These are phyloP conservation scores for Pimephales promelas DNA, from an alignment of 2,113 vertebrate genomes.

Conservation along the genomic window DNA sequence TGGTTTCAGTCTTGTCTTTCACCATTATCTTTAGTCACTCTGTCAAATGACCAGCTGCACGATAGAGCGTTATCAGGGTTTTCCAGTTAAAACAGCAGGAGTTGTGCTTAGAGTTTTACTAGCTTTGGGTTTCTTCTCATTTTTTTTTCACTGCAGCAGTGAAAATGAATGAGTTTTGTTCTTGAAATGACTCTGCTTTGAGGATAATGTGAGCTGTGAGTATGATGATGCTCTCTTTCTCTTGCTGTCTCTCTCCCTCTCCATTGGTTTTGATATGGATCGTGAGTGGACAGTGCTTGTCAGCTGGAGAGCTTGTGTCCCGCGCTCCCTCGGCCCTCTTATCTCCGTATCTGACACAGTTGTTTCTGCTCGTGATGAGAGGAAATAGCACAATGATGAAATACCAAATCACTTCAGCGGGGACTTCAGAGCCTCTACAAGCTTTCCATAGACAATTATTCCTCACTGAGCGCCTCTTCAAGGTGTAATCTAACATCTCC, in stretches of 20 bases:
- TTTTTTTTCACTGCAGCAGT: background rate
- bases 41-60: slow-evolving; percentile 27
- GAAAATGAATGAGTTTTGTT: slow-evolving; percentile 30
- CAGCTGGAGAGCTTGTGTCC: slow-evolving; percentile 50
- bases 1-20: background rate
- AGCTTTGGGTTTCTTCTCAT: background rate
- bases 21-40: slow-evolving; percentile 5
- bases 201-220: slow-evolving; percentile 22
- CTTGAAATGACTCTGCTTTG: slow-evolving; percentile 22
- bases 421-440: slow-evolving; percentile 57
- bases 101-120: background rate
- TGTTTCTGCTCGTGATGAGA: slow-evolving; percentile 60
- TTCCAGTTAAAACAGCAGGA: slow-evolving; percentile 14
- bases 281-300: slow-evolving; percentile 59
- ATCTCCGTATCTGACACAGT: slow-evolving; percentile 60
- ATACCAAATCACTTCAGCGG: slow-evolving; percentile 63
- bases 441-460: slow-evolving; percentile 58
- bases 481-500: slow-evolving; percentile 54
- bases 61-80: background rate
- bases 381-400: slow-evolving; percentile 62
- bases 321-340: slow-evolving; percentile 50
- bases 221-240: slow-evolving; percentile 4
- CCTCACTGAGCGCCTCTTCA: slow-evolving; percentile 51
- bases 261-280: slow-evolving; percentile 58
- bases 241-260: background rate